A percentile compares a stretch with the other conserved stretches of the same genome.
These are phyloP conservation scores for Tamias sibiricus DNA, from an alignment of 2,113 vertebrate species.

Conservation along the genomic window DNA sequence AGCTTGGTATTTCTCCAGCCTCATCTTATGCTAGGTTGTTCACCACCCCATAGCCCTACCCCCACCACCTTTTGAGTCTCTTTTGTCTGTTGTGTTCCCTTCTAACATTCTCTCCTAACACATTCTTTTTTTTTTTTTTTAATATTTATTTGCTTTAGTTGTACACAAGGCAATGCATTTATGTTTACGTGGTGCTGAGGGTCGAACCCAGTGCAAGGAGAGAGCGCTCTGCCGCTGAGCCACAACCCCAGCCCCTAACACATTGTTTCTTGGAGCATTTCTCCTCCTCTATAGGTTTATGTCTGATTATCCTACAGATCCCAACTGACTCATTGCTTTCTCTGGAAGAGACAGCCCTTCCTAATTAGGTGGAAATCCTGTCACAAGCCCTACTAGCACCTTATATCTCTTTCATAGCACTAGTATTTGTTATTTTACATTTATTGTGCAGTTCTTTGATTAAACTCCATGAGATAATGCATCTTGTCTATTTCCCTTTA, in stretches of 20 bases:
- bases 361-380: neutral
- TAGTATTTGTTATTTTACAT: neutral
- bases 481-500: slow-evolving; percentile 43
- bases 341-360: slow-evolving; percentile 27
- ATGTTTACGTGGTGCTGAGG: no score
- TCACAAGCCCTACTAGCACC: slow-evolving; percentile 1
- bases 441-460: slow-evolving; percentile 43
- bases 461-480: neutral
- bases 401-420: neutral
- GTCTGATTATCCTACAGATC: slow-evolving; percentile 8
- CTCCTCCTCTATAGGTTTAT: neutral
- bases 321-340: slow-evolving; percentile 30
- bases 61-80: neutral
- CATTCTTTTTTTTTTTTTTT: no score
- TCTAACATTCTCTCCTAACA: no score
- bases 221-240: no score
- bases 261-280: neutral
- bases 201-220: no score
- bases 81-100: slow-evolving; percentile 1
- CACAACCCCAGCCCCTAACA: no score
- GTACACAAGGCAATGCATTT: no score
- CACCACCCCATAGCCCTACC: neutral
- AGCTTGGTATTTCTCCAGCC: neutral
- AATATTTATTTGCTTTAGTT: no score
- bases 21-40: neutral